phyloP scores from a whole-genome alignment of 2,113 vertebrate genomes.

The Xyrauchen texanus region DNA sequence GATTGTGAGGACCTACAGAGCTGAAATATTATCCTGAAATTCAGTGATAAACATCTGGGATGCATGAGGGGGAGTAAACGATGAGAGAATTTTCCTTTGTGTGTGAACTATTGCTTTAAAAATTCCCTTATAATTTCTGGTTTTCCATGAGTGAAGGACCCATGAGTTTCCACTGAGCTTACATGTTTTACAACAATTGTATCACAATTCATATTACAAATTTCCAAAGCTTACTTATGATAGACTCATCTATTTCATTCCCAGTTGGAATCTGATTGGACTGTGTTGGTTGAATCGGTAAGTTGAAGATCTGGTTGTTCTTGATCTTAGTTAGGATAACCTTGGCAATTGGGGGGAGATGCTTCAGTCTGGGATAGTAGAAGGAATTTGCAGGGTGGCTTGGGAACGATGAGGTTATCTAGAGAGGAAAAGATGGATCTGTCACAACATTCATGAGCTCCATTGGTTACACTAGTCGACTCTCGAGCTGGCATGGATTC shows the following conservation, averaged over 20 bases:
- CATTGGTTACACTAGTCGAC: too few relatives aligned
- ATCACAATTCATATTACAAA: background rate
- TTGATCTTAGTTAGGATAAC: slow-evolving; percentile 84
- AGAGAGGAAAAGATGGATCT: slow-evolving; percentile 18
- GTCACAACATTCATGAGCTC: background rate
- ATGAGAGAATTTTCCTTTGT: too few relatives aligned
- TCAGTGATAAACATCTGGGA: too few relatives aligned
- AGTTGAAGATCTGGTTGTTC: slow-evolving; percentile 79
- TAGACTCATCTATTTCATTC: slow-evolving; percentile 83
- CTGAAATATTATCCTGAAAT: too few relatives aligned
- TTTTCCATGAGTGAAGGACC: too few relatives aligned
- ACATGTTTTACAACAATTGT: background rate
- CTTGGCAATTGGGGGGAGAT: slow-evolving; percentile 89
- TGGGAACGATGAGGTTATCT: slow-evolving; percentile 93
- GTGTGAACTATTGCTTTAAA: too few relatives aligned
- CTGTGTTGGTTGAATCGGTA: slow-evolving; percentile 73
- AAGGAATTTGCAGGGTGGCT: slow-evolving; percentile 96
- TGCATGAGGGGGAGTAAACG: too few relatives aligned
- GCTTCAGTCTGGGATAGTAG: slow-evolving; percentile 91
- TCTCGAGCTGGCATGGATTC: too few relatives aligned
- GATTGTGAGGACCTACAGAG: too few relatives aligned
- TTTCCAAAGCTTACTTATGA: slow-evolving; percentile 79
- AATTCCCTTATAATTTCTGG: too few relatives aligned
- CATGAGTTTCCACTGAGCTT: background rate
- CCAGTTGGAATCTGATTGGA: slow-evolving; percentile 76